phyloP scores from a whole-genome alignment of 2,797 vertebrate genomes.

The Amphiprion clarkii region DNA sequence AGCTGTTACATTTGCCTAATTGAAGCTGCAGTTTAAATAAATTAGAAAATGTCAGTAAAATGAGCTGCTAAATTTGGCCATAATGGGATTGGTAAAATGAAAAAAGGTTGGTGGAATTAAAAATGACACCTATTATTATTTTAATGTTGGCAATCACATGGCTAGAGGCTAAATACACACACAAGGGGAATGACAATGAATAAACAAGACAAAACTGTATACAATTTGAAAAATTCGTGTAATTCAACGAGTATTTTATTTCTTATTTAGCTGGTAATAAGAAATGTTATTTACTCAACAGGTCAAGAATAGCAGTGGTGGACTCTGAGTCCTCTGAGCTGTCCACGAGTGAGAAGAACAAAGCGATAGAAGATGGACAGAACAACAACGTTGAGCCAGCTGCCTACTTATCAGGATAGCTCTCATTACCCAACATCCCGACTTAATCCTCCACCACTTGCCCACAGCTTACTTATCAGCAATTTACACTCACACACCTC shows the following conservation, averaged over 20 bases:
- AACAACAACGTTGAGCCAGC: conserved; percentile 84
- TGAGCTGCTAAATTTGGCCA: too few species aligned
- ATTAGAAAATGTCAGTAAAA: too few species aligned
- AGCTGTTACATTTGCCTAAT: too few species aligned
- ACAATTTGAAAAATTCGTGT: background rate
- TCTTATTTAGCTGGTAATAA: background rate
- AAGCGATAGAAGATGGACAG: conserved; percentile 85
- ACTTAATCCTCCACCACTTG: conserved; percentile 30
- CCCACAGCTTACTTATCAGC: conserved; percentile 71
- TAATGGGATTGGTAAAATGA: too few species aligned
- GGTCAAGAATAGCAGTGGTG: conserved; percentile 82
- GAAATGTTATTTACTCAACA: conserved; percentile 61
- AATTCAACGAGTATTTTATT: background rate
- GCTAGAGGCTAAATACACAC: background rate
- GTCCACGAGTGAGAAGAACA: conserved; percentile 81
- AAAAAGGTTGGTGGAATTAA: too few species aligned
- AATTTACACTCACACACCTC: conserved; percentile 43
- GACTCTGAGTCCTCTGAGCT: conserved; percentile 76
- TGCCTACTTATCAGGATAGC: conserved; percentile 80
- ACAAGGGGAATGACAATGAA: background rate
- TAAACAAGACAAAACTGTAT: background rate
- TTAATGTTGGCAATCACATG: background rate
- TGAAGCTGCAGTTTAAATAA: too few species aligned
- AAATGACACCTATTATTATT: too few species aligned
- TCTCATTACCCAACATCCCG: conserved; percentile 4